Conservation (phyloP, 2,113 vertebrate species). For the Cariama cristata region DNA sequence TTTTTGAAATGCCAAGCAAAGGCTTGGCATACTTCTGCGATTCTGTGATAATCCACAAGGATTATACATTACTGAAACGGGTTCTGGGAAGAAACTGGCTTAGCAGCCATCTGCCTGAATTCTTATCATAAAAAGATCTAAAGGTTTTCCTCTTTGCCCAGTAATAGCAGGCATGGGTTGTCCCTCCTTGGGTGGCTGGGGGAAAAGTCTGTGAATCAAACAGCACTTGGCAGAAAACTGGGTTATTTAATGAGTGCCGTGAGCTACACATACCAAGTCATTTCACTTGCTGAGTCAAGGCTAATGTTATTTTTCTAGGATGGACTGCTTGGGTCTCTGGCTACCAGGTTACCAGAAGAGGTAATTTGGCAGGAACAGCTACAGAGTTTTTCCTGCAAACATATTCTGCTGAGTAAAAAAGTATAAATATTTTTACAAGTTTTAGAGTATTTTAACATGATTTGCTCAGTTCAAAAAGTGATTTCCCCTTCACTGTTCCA, state of each 20-base stretch:
- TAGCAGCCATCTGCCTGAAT: neutral
- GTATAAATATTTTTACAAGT: neutral
- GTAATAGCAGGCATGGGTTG: neutral
- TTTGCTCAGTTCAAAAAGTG: neutral
- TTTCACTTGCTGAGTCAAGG: neutral
- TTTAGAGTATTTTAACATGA: neutral
- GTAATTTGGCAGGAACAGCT: neutral
- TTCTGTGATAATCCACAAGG: neutral
- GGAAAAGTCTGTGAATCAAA: neutral
- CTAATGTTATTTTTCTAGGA: neutral
- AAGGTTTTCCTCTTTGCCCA: neutral
- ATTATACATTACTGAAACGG: neutral
- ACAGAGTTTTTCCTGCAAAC: neutral
- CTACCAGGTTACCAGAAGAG: neutral
- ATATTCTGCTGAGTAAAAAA: neutral
- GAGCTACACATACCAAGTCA: neutral
- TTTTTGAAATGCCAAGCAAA: neutral
- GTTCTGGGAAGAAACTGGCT: neutral
- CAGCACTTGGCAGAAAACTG: neutral
- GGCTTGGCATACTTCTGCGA: neutral
- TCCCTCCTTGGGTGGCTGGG: neutral
- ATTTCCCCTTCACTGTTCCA: neutral
- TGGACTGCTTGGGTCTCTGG: neutral
- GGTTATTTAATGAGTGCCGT: neutral
- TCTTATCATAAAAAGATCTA: neutral